Conservation (phyloP, 2,113 vertebrate genomes). For the Ameiurus melas region DNA sequence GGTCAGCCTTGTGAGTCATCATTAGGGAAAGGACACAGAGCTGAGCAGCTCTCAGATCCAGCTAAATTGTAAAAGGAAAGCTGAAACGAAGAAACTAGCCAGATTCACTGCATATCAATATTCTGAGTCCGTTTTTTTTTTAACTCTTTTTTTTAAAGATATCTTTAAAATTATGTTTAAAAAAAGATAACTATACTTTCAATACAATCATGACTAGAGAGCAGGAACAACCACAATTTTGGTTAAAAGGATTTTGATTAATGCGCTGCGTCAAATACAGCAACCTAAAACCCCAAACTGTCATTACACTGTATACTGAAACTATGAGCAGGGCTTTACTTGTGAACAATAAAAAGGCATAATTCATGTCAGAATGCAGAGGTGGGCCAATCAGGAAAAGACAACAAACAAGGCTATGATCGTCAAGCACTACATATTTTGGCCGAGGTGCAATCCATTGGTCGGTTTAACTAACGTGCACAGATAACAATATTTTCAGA, state of each 20-base stretch:
- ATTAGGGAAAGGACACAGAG: neutral
- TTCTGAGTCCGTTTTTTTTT: neutral
- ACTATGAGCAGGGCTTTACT: neutral
- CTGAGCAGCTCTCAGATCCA: neutral
- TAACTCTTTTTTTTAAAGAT: neutral
- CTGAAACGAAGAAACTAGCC: neutral
- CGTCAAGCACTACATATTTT: neutral
- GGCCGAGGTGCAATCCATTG: neutral
- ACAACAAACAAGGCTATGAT: neutral
- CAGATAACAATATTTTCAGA: neutral
- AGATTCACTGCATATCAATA: neutral
- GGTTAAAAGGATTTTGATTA: neutral
- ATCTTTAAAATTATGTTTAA: neutral
- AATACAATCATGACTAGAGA: neutral
- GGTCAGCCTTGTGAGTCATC: neutral
- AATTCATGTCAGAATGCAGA: neutral
- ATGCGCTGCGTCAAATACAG: neutral
- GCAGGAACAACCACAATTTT: neutral
- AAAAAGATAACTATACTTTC: neutral
- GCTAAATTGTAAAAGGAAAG: neutral
- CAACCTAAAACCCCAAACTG: neutral
- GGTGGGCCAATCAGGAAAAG: neutral
- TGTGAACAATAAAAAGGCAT: neutral
- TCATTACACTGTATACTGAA: too few relatives aligned
- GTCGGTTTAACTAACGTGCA: neutral